A percentile compares a stretch with the other conserved stretches of the same genome.
Conservation (phyloP, 2,797 vertebrate species). For the Peromyscus eremicus region DNA sequence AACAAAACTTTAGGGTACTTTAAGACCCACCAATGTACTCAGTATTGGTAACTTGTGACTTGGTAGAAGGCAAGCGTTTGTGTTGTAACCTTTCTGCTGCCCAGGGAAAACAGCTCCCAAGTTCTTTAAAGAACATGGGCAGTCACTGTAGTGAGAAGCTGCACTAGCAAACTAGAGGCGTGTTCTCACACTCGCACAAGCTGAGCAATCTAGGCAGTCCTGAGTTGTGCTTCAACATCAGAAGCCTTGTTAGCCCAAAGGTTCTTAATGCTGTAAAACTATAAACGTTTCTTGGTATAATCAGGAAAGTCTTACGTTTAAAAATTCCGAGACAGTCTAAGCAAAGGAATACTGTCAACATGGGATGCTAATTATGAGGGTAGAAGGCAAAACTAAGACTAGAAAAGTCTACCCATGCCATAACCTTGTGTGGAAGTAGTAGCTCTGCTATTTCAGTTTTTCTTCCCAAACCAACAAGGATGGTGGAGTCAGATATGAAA, state of each 20-base stretch:
- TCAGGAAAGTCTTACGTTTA: slow-evolving; percentile 6
- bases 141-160: not conserved
- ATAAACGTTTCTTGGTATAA: not conserved
- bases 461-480: not conserved
- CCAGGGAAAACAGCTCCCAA: not conserved
- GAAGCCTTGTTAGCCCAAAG: not conserved
- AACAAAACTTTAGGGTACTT: slow-evolving; percentile 2
- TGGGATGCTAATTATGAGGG: not conserved
- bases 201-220: not conserved
- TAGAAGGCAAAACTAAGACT: not conserved
- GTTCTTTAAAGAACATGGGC: not conserved
- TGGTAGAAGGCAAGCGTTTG: not conserved
- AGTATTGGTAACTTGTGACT: not conserved
- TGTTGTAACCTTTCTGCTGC: not conserved
- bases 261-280: slow-evolving; percentile 32
- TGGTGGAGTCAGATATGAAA: slow-evolving; percentile 27
- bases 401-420: not conserved
- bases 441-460: not conserved
- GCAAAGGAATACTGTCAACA: not conserved
- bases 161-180: not conserved
- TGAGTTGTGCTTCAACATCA: not conserved
- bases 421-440: not conserved
- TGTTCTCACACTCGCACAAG: not conserved
- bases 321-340: not conserved
- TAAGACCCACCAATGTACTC: not conserved